Evolutionary conservation across 2,797 vertebrate genomes (phyloP), one percentile per base, ranked within the genome.

Genomic region (Labeo calbasu): DNA sequence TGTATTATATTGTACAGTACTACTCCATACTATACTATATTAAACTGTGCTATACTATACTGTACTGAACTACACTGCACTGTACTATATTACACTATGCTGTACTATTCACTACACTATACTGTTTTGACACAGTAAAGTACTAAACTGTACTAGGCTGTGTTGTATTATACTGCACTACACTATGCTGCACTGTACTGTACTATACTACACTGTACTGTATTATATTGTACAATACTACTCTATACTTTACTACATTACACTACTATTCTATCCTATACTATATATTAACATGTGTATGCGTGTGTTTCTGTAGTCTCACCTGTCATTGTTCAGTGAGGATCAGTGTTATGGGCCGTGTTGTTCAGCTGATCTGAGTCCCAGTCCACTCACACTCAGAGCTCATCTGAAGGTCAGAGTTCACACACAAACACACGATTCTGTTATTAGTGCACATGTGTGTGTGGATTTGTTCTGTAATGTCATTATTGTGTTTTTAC

Each of bases 281-380:
- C 48, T 53, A 17, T 25, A n/a, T 5, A 7, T 15, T 15, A 14
- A 13, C 76, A 2, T 89, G 25, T 23, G 8, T 88, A 48, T 83
- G 63, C 77, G 19, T 86, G 23, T 76, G 68, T 36, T 63, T 17
- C 25, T 81, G 15, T 88, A 95, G 95, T 95, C 94, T 80, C 91
- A 93, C 86, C 87, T 95, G 86, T 95, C 94, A 40, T 90, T 95
- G 87, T 92, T 94, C 89, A 94, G 93, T 32, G 94, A 95, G 85
- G 95, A 95, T 55, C 94, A 94, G 87, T 95, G 95, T 90, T 94
- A 94, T 0, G 92, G 91, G 14, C 95, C 93, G 36, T 96, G 95
- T 91, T 96, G 95, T 59, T 95, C 94, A 48, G 88, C 90, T 2
- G 91, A 87, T 73, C 86, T 91, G 32, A 94, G 90, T 87, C 88